Evolutionary conservation across 2,888 invertebrate genomes (phyloP), one percentile per base, ranked within the genome.

Genomic region (Cheilosia variabilis): DNA sequence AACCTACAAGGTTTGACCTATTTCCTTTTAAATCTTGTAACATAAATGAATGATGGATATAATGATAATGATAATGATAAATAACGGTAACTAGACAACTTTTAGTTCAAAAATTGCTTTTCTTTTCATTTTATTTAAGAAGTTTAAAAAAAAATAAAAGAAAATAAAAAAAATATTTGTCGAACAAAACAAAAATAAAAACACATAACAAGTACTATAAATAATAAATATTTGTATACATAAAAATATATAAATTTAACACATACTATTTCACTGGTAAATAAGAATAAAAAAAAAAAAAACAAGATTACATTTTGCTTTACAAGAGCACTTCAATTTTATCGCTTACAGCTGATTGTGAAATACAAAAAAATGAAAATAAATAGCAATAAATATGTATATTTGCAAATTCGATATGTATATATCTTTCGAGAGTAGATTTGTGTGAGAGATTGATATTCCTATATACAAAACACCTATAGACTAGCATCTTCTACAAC

Each of bases 401-500:
- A 4, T 63, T 65, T 31, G 17, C 47, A 37, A 52, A 10, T 31
- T 76, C 43, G 75, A 65, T 47, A 57, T 66, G 60, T 41, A 4
- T 37, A 27, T 47, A 27, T 52, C 41, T 52, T 34, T 62, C 22
- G 60, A 60, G 37, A 72, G 50, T 52, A 57, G 17, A 5, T n/a
- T 31, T 68, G 60, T 50, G 19, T 13, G 27, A 27, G 22, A 6
- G 57, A 57, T 2, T 17, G 31, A 62, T 27, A 62, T 41, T 47
- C 53, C 55, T 73, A 69, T 78, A n/a, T 72, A 79, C 43, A 72
- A 19, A 53, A 63, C 10, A 53, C 63, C 55, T 77, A 88, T 34
- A 88, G 78, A 60, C 87, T 88, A 62, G 87, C 87, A 57, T 88
- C 88, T 75, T 90, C 89, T 68, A 88, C 72, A 58, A 88, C 89